These are phyloP conservation scores for Odontophorus gujanensis DNA, from an alignment of 2,113 vertebrate species.

Conservation along the genomic window DNA sequence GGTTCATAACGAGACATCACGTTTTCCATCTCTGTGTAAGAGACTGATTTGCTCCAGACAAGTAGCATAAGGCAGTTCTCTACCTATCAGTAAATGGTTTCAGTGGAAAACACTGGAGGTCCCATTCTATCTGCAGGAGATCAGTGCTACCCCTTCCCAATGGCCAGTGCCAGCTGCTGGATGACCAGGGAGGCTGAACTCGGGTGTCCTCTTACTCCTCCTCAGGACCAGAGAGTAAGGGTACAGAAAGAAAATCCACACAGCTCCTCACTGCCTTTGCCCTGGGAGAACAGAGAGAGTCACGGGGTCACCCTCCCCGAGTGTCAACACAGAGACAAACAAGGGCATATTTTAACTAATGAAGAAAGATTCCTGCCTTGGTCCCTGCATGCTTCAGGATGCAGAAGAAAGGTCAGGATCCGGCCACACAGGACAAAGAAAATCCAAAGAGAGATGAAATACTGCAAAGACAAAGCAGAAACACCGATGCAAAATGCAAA, in stretches of 20 bases:
- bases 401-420: not conserved
- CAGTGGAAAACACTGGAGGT: not conserved
- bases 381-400: not conserved
- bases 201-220: not conserved
- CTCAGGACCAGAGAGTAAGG: not conserved
- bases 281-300: not conserved
- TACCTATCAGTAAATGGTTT: not conserved
- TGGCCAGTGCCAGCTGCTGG: not conserved
- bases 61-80: not conserved
- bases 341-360: not conserved
- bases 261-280: not conserved
- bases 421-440: not conserved
- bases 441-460: not conserved
- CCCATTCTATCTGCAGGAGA: not conserved
- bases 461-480: not conserved
- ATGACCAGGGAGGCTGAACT: not conserved
- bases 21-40: not conserved
- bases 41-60: not conserved
- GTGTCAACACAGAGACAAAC: not conserved
- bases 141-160: not conserved
- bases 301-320: not conserved
- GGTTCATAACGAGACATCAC: not conserved
- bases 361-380: slow-evolving; percentile 12
- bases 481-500: not conserved
- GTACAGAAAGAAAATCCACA: not conserved